Evolutionary conservation across 2,797 vertebrate genomes (phyloP).

Genomic region (Bovichtus variegatus): DNA sequence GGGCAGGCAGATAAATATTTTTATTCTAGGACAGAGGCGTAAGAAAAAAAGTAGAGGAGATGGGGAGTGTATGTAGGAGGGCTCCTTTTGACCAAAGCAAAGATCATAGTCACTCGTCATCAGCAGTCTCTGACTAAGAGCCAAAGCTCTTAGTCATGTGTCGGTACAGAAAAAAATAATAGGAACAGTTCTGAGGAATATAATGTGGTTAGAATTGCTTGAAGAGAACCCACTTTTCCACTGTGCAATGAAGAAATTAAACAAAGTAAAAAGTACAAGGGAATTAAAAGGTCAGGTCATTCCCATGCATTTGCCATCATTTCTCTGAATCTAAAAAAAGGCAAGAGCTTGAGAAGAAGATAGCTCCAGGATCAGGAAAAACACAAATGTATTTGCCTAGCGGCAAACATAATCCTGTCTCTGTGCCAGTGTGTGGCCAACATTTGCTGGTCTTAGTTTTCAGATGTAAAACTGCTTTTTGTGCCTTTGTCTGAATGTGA

Average conservation of each 20-base stretch:
- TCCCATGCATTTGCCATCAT: background rate
- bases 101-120: conserved; percentile 9
- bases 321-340: background rate
- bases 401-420: background rate
- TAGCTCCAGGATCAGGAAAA: background rate
- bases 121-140: conserved; percentile 6
- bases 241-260: background rate
- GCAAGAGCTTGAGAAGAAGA: background rate
- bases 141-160: conserved; percentile 6
- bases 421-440: background rate
- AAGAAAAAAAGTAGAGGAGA: background rate
- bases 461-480: background rate
- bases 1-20: conserved; percentile 39
- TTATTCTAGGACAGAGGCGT: background rate
- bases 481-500: too few relatives aligned
- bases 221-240: background rate
- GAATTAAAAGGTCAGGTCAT: background rate
- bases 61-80: background rate
- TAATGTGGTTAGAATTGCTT: background rate
- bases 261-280: background rate
- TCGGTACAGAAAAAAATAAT: background rate
- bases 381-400: too few relatives aligned
- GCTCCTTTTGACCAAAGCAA: conserved; percentile 9
- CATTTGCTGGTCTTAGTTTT: background rate
- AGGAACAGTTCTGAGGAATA: background rate